phyloP scores from a whole-genome alignment of 2,113 vertebrate genomes.

The Pomatorhinus ruficollis region DNA sequence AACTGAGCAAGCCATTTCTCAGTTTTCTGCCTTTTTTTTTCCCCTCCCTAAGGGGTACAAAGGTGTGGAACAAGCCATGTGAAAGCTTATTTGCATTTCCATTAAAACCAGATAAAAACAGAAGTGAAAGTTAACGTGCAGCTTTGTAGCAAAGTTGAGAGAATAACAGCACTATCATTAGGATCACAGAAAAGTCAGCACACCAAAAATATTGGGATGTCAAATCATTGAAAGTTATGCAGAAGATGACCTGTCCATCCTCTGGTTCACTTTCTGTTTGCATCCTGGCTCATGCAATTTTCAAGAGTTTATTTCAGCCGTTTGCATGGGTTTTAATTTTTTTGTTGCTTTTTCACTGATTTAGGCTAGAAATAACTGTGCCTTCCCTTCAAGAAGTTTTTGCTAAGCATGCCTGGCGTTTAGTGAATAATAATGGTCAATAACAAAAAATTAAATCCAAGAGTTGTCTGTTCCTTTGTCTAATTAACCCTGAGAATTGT shows the following conservation, averaged over 20 bases:
- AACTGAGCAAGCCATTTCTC: not conserved
- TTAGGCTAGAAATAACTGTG: not conserved
- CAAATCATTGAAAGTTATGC: not conserved
- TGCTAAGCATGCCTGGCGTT: not conserved
- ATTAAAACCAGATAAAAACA: slow-evolving; percentile 7
- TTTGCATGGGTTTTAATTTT: not conserved
- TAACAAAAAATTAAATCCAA: not conserved
- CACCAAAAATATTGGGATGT: not conserved
- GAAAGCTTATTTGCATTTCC: not conserved
- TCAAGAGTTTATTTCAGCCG: not conserved
- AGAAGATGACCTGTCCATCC: not conserved
- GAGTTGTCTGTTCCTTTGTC: not conserved
- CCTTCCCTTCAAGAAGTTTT: not conserved
- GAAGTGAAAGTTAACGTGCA: not conserved
- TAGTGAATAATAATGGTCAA: not conserved
- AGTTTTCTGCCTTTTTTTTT: not conserved
- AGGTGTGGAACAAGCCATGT: not conserved
- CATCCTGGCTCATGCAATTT: not conserved
- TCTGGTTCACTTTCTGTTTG: not conserved
- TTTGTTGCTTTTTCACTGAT: not conserved
- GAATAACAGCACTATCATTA: not conserved
- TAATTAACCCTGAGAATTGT: slow-evolving; percentile 16
- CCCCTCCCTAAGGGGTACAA: not conserved
- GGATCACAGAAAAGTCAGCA: not conserved
- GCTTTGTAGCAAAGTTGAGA: not conserved